These are phyloP conservation scores for Herpailurus yagouaroundi DNA, from an alignment of 2,113 vertebrate species.

Conservation along the genomic window DNA sequence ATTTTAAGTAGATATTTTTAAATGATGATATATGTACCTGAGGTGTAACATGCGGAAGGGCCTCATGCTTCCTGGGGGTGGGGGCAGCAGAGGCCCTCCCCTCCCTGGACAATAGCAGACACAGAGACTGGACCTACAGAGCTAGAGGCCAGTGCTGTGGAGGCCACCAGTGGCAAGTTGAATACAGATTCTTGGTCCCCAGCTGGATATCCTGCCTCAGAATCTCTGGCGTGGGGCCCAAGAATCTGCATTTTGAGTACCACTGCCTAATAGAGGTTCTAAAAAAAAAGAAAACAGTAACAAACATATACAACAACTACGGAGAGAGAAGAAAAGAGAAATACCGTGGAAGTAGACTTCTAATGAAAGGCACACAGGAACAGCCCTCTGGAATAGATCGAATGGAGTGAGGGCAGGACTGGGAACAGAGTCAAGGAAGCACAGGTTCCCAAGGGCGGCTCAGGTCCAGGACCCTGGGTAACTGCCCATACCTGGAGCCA, in stretches of 20 bases:
- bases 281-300: not conserved
- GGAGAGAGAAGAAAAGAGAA: not conserved
- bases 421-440: not conserved
- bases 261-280: not conserved
- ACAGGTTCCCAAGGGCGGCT: not conserved
- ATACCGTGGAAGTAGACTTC: not conserved
- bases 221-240: not conserved
- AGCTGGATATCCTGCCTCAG: not conserved
- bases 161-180: not conserved
- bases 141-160: not conserved
- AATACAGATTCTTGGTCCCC: not conserved
- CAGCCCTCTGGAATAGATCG: not conserved
- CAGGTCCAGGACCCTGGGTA: not conserved
- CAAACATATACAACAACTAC: not conserved
- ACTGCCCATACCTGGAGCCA: not conserved
- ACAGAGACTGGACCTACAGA: not conserved
- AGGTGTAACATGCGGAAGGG: not conserved
- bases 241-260: not conserved
- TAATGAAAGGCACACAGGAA: not conserved
- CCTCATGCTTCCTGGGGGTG: not conserved
- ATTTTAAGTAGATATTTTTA: not conserved
- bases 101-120: not conserved
- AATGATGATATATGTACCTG: not conserved
- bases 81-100: not conserved
- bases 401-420: rapidly evolving